Percentiles rank a stretch among this genome's conserved stretches.
These are phyloP conservation scores for Thamnophis elegans DNA, from an alignment of 2,797 vertebrate genomes.

Conservation along the genomic window DNA sequence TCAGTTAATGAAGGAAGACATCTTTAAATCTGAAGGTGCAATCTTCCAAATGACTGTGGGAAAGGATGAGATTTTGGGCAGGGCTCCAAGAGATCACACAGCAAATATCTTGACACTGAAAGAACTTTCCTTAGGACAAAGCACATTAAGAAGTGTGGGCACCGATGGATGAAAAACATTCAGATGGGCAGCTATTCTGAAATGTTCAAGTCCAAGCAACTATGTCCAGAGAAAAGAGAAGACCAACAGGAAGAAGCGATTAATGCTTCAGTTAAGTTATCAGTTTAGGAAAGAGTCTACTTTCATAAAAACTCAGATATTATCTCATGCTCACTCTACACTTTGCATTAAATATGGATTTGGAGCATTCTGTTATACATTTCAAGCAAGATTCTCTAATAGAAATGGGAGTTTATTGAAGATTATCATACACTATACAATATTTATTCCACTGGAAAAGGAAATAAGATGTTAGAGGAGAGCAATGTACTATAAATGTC, in stretches of 20 bases:
- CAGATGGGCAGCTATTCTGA: neutral
- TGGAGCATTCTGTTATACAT: neutral
- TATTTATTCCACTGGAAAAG: conserved; percentile 16
- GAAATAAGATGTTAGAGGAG: neutral
- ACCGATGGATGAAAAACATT: neutral
- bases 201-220: neutral
- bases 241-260: neutral
- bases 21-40: neutral
- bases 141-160: neutral
- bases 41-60: neutral
- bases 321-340: neutral
- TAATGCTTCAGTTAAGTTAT: neutral
- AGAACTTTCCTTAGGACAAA: neutral
- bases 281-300: neutral
- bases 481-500: neutral
- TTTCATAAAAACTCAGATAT: neutral
- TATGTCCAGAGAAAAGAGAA: neutral
- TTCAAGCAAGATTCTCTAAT: neutral
- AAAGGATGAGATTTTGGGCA: neutral
- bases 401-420: neutral
- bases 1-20: neutral
- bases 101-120: no score
- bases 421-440: neutral
- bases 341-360: neutral
- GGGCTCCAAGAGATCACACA: neutral